Base-by-base conservation (phyloP, 2,888 invertebrate species). In the Callimorpha dominula region DNA sequence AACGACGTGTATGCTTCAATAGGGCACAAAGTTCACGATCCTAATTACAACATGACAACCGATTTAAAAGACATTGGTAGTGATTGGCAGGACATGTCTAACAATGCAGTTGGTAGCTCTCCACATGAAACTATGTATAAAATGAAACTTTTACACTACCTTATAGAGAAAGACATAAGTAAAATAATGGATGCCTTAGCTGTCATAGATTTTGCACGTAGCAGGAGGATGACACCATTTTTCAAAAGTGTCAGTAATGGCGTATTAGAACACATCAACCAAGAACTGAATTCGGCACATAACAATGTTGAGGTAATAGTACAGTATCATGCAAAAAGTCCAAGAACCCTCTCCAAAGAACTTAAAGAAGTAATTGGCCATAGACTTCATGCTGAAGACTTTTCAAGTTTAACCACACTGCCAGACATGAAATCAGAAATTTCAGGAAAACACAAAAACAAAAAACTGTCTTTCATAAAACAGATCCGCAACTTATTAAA, bases 141-240 rank as follows among this genome's bases (percentile, higher is more conserved):
- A 31, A 80, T 93, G 81, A 93, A 94, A 80, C 74, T 90, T 40
- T 81, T 94, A 52, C 90, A 93, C 76, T 79, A 90, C 0, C 76
- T 78, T 65, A 65, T 94, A 72, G 83, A 85, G 15, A 77, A 76
- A 12, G 92, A 93, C 78, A 88, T 93, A 4, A 76, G 75, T 54
- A 92, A 89, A 87, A 77, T 94, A n/a, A 83, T 77, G 8, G 87
- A 91, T 65, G 88, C 87, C 50, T 72, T 91, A 65, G 73, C 84
- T 6, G 72, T 90, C 1, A 68, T 92, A 42, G 76, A 88, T 8
- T 90, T 90, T 71, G 86, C 89, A 50, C 78, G 87, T 31, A 89
- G 74, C 50, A 87, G 93, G 74, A 86, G 91, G 70, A 88, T 90
- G 86, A 74, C 75, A 40, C 71, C 84, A 43, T 71, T 87, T 52